These are phyloP conservation scores for Omphaloscelis lunosa DNA, from an alignment of 2,888 invertebrate genomes.

Conservation along the genomic window DNA sequence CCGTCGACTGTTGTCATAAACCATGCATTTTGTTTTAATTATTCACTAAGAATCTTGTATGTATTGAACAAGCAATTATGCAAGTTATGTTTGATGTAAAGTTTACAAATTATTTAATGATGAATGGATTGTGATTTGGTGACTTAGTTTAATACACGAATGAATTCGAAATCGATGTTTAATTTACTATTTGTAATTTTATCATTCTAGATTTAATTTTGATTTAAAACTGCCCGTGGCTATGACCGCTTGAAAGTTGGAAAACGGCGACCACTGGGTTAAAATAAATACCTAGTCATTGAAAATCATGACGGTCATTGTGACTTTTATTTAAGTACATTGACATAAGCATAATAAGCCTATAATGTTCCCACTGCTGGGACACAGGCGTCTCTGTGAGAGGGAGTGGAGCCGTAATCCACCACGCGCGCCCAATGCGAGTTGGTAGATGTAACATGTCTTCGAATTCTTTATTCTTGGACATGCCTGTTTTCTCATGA, in stretches of 20 bases:
- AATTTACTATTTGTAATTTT: conserved; percentile 25
- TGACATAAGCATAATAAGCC: not conserved
- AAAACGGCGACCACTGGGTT: no score
- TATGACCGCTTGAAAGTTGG: not conserved
- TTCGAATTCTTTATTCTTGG: no score
- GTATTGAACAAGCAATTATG: conserved; percentile 64
- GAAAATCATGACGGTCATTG: not conserved
- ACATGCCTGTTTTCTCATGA: no score
- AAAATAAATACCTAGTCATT: not conserved
- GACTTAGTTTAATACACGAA: conserved; percentile 73
- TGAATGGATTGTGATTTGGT: conserved; percentile 75
- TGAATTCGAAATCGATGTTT: conserved; percentile 61
- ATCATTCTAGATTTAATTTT: not conserved
- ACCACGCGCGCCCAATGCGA: no score
- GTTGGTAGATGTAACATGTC: no score
- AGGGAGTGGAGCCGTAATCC: no score
- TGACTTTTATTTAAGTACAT: not conserved
- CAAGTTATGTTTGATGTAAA: conserved; percentile 77
- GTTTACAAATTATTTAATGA: conserved; percentile 72
- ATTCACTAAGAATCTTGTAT: conserved; percentile 70
- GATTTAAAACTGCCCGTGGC: not conserved
- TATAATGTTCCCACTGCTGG: no score
- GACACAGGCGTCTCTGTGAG: no score
- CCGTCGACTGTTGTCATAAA: conserved; percentile 83
- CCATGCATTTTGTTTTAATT: conserved; percentile 79